These are phyloP conservation scores for Actinostola sp. DNA, from an alignment of 92 coral and sea anemone genomes.

Conservation along the genomic window DNA sequence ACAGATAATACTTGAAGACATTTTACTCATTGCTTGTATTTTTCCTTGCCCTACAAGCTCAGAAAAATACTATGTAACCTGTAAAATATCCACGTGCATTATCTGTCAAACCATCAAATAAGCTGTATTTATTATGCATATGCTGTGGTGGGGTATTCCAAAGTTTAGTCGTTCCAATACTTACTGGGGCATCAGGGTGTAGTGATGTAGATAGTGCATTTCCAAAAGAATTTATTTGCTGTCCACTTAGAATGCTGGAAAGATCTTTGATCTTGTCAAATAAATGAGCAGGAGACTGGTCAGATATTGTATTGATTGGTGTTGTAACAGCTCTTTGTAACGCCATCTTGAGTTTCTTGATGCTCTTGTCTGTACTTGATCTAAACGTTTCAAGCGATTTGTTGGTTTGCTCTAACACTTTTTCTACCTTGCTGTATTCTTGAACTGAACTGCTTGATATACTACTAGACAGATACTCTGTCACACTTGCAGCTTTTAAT, in stretches of 20 bases:
- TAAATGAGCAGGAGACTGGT: constrained; percentile 84
- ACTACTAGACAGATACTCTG: constrained; percentile 51
- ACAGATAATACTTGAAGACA: too few species aligned
- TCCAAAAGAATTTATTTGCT: constrained; percentile 71
- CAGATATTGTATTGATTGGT: constrained; percentile 96
- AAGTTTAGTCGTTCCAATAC: constrained; percentile 6
- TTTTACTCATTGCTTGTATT: too few species aligned
- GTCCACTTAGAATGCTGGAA: constrained; percentile 70
- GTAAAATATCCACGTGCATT: too few species aligned
- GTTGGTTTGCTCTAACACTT: constrained; percentile 47
- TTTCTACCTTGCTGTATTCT: constrained; percentile 73
- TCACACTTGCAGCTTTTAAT: constrained; percentile 32
- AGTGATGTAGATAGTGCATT: constrained; percentile 64
- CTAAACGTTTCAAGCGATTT: constrained; percentile 60
- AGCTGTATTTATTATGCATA: too few species aligned
- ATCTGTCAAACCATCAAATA: too few species aligned
- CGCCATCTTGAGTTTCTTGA: constrained; percentile 80
- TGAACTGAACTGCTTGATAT: constrained; percentile 76
- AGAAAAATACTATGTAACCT: too few species aligned
- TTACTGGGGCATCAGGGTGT: constrained; percentile 84
- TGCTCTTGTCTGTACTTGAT: constrained; percentile 44
- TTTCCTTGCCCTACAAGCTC: too few species aligned
- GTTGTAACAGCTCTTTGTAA: constrained; percentile 89
- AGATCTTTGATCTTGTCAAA: constrained; percentile 84
- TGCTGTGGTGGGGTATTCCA: too few species aligned